These are phyloP conservation scores for Oncorhynchus nerka DNA, from an alignment of 2,113 vertebrate genomes.

Conservation along the genomic window DNA sequence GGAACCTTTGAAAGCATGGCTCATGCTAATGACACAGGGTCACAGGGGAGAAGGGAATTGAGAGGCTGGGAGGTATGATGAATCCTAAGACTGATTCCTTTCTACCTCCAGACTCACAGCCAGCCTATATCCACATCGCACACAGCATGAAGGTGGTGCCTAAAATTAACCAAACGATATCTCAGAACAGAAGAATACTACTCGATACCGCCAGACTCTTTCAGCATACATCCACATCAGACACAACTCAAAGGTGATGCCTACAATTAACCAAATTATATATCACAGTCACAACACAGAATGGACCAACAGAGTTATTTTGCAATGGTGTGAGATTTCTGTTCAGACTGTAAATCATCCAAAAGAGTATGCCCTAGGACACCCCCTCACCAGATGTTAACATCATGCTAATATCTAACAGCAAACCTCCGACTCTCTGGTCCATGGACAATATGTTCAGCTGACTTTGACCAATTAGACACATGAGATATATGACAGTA, in stretches of 20 bases:
- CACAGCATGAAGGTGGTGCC: not conserved
- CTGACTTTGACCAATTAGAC: constrained; percentile 72
- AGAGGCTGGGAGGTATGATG: constrained; percentile 33
- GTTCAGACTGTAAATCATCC: not conserved
- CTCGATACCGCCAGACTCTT: constrained; percentile 38
- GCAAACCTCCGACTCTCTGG: constrained; percentile 12
- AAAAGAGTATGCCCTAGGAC: not conserved
- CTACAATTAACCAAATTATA: constrained; percentile 39
- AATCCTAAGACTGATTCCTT: constrained; percentile 56
- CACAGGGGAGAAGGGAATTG: not conserved
- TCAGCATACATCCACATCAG: not conserved
- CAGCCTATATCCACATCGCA: not conserved
- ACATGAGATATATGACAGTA: constrained; percentile 65
- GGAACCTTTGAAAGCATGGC: not conserved
- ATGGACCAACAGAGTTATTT: not conserved
- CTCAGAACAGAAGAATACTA: constrained; percentile 39
- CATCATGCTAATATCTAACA: constrained; percentile 44
- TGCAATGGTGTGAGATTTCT: not conserved
- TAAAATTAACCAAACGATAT: constrained; percentile 40
- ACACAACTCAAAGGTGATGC: not conserved
- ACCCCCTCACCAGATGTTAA: constrained; percentile 31
- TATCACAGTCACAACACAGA: constrained; percentile 1
- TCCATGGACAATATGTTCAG: constrained; percentile 52
- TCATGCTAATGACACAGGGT: not conserved
- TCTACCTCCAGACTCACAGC: constrained; percentile 27